Percentiles rank a stretch among this genome's conserved stretches.
Evolutionary conservation across 23 tunicate species (phyloP).

Genomic region (Trididemnum miniatum): DNA sequence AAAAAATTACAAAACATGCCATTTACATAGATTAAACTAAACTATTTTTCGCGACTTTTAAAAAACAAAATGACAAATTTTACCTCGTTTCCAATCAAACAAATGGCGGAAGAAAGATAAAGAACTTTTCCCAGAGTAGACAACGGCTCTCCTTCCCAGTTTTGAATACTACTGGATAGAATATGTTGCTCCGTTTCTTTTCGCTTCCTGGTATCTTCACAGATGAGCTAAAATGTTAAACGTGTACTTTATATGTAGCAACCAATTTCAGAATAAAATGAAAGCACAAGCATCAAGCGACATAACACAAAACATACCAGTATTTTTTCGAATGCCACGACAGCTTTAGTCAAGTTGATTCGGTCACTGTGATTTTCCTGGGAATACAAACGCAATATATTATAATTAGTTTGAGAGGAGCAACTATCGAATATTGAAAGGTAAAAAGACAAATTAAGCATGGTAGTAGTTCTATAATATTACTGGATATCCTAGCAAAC

Average conservation of each 20-base stretch:
- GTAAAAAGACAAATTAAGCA: too few species aligned
- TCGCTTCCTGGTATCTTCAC: slow-evolving; percentile 89
- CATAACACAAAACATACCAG: slow-evolving; percentile 33
- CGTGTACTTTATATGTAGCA: not conserved
- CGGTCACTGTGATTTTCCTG: slow-evolving; percentile 74
- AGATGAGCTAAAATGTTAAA: slow-evolving; percentile 59
- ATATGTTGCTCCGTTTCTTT: slow-evolving; percentile 83
- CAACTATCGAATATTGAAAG: too few species aligned
- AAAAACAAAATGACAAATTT: too few species aligned
- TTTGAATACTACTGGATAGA: slow-evolving; percentile 71
- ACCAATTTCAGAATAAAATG: not conserved
- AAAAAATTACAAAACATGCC: too few species aligned
- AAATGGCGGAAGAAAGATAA: slow-evolving; percentile 71
- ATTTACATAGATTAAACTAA: too few species aligned
- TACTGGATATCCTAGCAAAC: too few species aligned
- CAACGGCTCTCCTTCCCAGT: slow-evolving; percentile 79
- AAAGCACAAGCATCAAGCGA: not conserved
- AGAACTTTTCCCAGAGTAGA: slow-evolving; percentile 70
- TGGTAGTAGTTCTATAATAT: too few species aligned
- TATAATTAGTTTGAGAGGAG: too few species aligned
- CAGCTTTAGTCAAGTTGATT: slow-evolving; percentile 49
- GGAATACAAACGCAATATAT: not conserved
- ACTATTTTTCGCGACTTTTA: too few species aligned
- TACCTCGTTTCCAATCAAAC: slow-evolving; percentile 78
- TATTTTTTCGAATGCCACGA: slow-evolving; percentile 62